Evolutionary conservation across 1,140 invertebrate species (phyloP).

Genomic region (Euglossa dilemma): DNA sequence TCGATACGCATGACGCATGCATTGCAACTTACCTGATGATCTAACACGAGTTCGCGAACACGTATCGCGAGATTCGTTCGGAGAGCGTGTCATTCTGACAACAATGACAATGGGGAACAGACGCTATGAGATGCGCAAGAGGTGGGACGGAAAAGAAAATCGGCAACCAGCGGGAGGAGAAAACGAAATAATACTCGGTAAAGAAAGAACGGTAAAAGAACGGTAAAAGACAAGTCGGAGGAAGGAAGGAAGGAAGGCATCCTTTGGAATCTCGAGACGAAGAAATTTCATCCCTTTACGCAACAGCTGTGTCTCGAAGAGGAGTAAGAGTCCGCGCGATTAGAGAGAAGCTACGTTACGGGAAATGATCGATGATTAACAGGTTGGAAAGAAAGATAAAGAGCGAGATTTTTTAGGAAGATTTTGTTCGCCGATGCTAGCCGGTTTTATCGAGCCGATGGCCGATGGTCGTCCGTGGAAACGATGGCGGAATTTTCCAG

Average conservation of each 20-base stretch:
- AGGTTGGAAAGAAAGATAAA: background rate
- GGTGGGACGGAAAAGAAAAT: background rate
- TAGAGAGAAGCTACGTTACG: background rate
- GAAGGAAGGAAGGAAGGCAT: background rate
- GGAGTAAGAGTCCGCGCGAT: background rate
- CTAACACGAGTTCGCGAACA: background rate
- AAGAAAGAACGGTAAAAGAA: background rate
- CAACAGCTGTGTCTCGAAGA: background rate
- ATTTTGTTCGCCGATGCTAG: slow-evolving; percentile 21
- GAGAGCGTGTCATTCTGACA: background rate
- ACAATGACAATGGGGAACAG: no score
- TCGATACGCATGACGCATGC: slow-evolving; percentile 23
- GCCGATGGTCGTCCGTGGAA: slow-evolving; percentile 4
- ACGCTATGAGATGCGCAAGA: background rate
- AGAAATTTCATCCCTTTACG: background rate
- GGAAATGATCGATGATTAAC: background rate
- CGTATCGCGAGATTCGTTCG: background rate
- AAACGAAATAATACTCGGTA: background rate
- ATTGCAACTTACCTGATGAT: slow-evolving; percentile 37
- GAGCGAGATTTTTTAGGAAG: no score
- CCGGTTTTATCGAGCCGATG: slow-evolving; percentile 41
- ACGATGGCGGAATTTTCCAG: slow-evolving; percentile 29
- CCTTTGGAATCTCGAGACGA: background rate
- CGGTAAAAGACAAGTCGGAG: no score
- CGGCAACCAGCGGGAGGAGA: background rate